Base-by-base conservation (phyloP, 53 echinoderm and acorn worm species). In the Crossaster papposus region DNA sequence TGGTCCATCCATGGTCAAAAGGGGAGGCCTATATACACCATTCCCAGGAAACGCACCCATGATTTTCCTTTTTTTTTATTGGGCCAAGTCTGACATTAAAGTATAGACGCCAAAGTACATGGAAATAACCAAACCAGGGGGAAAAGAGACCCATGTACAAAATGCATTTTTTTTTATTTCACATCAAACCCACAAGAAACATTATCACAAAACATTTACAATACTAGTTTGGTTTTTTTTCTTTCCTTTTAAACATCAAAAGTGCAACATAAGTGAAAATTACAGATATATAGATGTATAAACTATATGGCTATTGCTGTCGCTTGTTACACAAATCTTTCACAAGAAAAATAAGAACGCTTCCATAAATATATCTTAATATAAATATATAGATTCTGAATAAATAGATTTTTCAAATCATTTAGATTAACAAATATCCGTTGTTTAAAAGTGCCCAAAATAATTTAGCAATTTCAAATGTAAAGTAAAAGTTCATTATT, bases 261-360 rank as follows among this genome's bases (percentile, higher is more conserved):
- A 85, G 85, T 85, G 85, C 85, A 72, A 51, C 31, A 51, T 31
- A 85, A 52, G 85, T 85, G 55, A 15, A 54, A n/a, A 51, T 37
- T 83, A 76, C 2, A 78, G 28, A 28, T 81, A 33, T 30, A 81
- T 68, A 82, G 68, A 44, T 8, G n/a, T n/a, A n/a, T n/a, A n/a
- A n/a, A n/a, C n/a, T n/a, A n/a, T 30, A 81, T 65, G 82, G 82
- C 82, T 82, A 82, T 82, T 65, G 82, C 37, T 82, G 82, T 82
- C 65, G 70, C 64, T 73, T 73, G 3, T 23, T 70, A 32, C 74
- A 73, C n/a, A 35, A 73, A 33, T 73, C 14, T 24, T 30, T 73
- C 33, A 32, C 28, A 68, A 68, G n/a, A 26, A 4, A 68, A 68
- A 22, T 75, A 75, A n/a, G 36, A 82, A 1, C 37, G 23, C 37